These are phyloP conservation scores for Cerastoderma edule DNA, from an alignment of 2,888 invertebrate genomes.

Conservation along the genomic window DNA sequence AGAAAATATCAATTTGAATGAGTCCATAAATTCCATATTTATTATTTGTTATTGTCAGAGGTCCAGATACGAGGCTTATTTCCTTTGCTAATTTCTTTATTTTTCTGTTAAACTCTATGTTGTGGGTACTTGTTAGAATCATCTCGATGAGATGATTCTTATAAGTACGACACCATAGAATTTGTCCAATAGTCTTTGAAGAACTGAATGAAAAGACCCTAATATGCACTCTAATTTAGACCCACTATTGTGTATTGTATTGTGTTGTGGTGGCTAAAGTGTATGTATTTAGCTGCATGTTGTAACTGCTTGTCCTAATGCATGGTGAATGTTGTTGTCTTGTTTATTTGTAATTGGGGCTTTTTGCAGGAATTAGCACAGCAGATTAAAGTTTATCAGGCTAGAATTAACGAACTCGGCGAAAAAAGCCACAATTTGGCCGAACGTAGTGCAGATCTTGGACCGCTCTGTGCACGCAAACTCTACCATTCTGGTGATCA, in stretches of 20 bases:
- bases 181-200: too few relatives aligned
- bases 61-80: too few relatives aligned
- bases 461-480: slow-evolving; percentile 57
- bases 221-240: too few relatives aligned
- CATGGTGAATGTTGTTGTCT: slow-evolving; percentile 28
- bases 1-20: too few relatives aligned
- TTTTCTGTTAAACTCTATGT: too few relatives aligned
- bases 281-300: slow-evolving; percentile 1
- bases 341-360: slow-evolving; percentile 22
- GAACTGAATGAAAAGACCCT: too few relatives aligned
- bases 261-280: neutral
- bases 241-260: neutral
- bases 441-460: slow-evolving; percentile 62
- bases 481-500: slow-evolving; percentile 55
- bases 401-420: slow-evolving; percentile 72
- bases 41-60: too few relatives aligned
- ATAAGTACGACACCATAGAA: too few relatives aligned
- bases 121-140: too few relatives aligned
- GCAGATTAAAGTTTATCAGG: slow-evolving; percentile 75
- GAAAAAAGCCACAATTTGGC: slow-evolving; percentile 73
- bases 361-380: slow-evolving; percentile 76
- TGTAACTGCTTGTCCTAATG: neutral
- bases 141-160: too few relatives aligned
- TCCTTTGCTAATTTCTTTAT: too few relatives aligned
- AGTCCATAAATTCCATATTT: too few relatives aligned